phyloP scores from a whole-genome alignment of 2,113 vertebrate species.

The Actenoides hombroni region DNA sequence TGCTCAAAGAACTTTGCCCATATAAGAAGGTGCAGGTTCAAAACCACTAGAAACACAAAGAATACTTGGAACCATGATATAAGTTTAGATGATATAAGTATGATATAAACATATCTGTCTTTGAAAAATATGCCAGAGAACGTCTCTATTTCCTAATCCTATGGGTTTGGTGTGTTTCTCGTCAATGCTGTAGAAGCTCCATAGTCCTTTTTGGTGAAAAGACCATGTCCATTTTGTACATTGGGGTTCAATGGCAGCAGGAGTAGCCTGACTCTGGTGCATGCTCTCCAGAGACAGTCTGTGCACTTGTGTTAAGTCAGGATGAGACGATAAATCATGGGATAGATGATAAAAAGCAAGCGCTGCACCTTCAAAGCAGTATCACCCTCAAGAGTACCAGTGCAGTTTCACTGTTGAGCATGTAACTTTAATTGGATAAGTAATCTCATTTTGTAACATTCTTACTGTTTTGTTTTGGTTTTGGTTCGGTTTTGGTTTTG shows the following conservation, averaged over 20 bases:
- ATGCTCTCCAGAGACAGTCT: neutral
- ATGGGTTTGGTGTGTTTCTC: neutral
- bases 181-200: neutral
- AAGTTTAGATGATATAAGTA: neutral
- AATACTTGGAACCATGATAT: neutral
- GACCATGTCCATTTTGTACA: fast-evolving
- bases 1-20: neutral
- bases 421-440: neutral
- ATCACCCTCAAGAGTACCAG: neutral
- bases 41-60: neutral
- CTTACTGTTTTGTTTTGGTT: neutral
- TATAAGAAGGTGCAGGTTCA: neutral
- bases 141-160: neutral
- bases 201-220: neutral
- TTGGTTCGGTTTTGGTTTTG: neutral
- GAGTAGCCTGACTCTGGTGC: neutral
- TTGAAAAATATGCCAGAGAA: neutral
- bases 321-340: neutral
- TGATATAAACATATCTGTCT: neutral
- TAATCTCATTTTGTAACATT: neutral
- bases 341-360: neutral
- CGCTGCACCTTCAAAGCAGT: neutral
- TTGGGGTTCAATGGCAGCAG: neutral
- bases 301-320: neutral
- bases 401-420: neutral